These are phyloP conservation scores for Triplophysa dalaica DNA, from an alignment of 2,113 vertebrate species.

Conservation along the genomic window DNA sequence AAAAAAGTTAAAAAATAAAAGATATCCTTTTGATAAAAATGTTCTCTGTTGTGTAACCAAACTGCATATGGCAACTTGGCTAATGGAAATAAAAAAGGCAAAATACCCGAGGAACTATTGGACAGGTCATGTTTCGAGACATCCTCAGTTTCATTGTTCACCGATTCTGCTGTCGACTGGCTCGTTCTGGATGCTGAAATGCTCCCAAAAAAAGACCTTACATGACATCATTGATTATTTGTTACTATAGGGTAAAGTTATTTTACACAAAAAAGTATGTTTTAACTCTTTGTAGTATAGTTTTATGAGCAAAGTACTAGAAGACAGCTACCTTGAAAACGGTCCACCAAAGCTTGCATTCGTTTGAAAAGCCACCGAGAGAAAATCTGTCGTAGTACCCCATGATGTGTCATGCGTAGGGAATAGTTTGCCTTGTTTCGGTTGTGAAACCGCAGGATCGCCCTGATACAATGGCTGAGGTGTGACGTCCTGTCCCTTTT, in stretches of 20 bases:
- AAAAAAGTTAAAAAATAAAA: no score
- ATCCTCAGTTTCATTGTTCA: slow-evolving; percentile 73
- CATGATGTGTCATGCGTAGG: slow-evolving; percentile 64
- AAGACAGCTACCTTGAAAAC: slow-evolving; percentile 74
- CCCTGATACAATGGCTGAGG: slow-evolving; percentile 78
- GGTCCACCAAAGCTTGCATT: slow-evolving; percentile 69
- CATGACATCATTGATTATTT: slow-evolving; percentile 11
- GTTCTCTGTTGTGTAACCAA: not conserved
- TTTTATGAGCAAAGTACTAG: not conserved
- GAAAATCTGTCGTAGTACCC: slow-evolving; percentile 57
- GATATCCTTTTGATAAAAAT: no score
- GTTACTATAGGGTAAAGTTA: not conserved
- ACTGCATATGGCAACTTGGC: not conserved
- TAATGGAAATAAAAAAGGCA: not conserved
- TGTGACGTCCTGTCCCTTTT: slow-evolving; percentile 80
- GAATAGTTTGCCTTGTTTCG: slow-evolving; percentile 71
- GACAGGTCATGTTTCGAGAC: slow-evolving; percentile 62
- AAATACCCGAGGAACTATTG: slow-evolving; percentile 70
- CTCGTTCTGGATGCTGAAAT: slow-evolving; percentile 74
- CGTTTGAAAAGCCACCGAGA: slow-evolving; percentile 66
- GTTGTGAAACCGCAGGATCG: slow-evolving; percentile 59
- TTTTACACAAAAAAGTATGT: not conserved
- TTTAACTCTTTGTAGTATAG: no score
- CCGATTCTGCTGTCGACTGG: slow-evolving; percentile 63
- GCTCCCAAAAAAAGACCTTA: slow-evolving; percentile 77